A percentile compares a stretch with the other conserved stretches of the same genome.
Evolutionary conservation across 2,797 vertebrate genomes (phyloP).

Genomic region (Sparus aurata): DNA sequence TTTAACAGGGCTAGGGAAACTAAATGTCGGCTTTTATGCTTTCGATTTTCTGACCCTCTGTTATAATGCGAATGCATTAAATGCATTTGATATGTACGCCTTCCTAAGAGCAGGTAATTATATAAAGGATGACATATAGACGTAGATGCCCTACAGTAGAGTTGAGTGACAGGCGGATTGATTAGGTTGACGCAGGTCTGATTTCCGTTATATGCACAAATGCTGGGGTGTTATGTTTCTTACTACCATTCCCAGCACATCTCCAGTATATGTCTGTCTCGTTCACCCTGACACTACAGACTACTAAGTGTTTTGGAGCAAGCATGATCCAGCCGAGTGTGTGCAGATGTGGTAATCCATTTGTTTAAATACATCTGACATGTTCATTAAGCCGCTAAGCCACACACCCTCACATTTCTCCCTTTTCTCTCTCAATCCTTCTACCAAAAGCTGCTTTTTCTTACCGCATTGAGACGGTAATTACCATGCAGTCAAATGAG

Average conservation of each 20-base stretch:
- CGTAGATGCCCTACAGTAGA: neutral
- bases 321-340: slow-evolving; percentile 64
- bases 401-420: slow-evolving; percentile 72
- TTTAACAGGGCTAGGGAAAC: neutral
- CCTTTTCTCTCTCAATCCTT: slow-evolving; percentile 71
- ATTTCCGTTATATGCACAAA: slow-evolving; percentile 35
- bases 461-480: slow-evolving; percentile 76
- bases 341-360: slow-evolving; percentile 80
- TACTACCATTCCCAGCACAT: slow-evolving; percentile 14
- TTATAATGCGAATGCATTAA: slow-evolving; percentile 29
- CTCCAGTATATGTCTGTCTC: slow-evolving; percentile 32
- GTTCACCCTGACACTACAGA: slow-evolving; percentile 31
- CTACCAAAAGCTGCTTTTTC: slow-evolving; percentile 75
- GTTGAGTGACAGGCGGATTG: slow-evolving; percentile 31
- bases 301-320: slow-evolving; percentile 56
- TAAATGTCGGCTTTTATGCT: neutral
- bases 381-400: slow-evolving; percentile 83
- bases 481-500: slow-evolving; percentile 82
- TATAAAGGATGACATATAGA: slow-evolving; percentile 8
- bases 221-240: slow-evolving; percentile 26
- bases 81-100: slow-evolving; percentile 22
- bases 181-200: slow-evolving; percentile 24
- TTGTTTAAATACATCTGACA: slow-evolving; percentile 85
- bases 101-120: slow-evolving; percentile 17
- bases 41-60: slow-evolving; percentile 28